phyloP scores from a whole-genome alignment of 2,113 vertebrate species.

The Coptodon bakossiorum region DNA sequence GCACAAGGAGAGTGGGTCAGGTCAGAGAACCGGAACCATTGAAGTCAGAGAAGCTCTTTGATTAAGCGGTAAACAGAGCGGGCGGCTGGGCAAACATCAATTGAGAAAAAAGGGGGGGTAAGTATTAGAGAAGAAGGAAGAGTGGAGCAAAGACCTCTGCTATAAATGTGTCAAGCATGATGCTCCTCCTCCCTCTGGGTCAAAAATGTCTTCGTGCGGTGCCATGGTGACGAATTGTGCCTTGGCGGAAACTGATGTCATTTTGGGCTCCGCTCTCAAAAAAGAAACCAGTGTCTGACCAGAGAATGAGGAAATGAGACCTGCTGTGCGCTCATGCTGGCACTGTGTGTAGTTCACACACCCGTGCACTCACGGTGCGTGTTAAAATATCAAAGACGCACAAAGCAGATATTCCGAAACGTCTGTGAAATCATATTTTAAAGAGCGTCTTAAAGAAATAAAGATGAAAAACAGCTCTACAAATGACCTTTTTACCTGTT shows the following conservation, averaged over 20 bases:
- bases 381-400: not conserved
- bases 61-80: constrained; percentile 51
- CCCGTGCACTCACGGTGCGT: constrained; percentile 1
- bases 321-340: constrained; percentile 69
- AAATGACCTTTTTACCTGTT: not conserved
- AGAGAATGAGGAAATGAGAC: constrained; percentile 77
- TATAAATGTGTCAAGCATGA: constrained; percentile 77
- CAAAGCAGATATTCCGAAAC: not conserved
- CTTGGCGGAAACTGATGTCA: constrained; percentile 92
- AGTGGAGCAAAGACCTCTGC: constrained; percentile 43
- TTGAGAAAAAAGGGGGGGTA: not conserved
- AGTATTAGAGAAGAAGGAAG: not conserved
- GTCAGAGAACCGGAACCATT: not conserved
- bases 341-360: constrained; percentile 49
- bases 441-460: not conserved
- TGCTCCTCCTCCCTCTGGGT: constrained; percentile 67
- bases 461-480: not conserved
- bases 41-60: constrained; percentile 39
- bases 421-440: not conserved
- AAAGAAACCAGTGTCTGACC: constrained; percentile 73
- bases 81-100: constrained; percentile 52
- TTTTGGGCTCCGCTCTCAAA: constrained; percentile 74
- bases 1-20: not conserved
- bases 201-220: constrained; percentile 80
- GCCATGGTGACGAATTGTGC: constrained; percentile 83